Percentiles rank a stretch among this genome's conserved stretches.
phyloP scores from a whole-genome alignment of 2,888 invertebrate species.

The Arge pagana region DNA sequence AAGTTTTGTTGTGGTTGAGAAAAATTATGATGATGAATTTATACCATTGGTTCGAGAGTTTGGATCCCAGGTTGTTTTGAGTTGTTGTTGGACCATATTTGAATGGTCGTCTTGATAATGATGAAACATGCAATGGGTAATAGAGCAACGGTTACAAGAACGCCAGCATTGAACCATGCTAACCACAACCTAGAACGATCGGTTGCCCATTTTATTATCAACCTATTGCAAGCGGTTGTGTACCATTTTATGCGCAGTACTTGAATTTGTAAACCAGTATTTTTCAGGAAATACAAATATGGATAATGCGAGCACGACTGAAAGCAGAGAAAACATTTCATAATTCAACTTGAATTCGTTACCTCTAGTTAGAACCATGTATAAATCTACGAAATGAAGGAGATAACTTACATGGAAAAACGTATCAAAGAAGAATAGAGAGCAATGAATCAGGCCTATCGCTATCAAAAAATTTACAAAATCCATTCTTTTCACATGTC shows the following conservation, averaged over 20 bases:
- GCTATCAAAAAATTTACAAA: conserved; percentile 66
- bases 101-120: conserved; percentile 53
- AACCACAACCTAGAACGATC: conserved; percentile 66
- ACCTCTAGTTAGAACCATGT: conserved; percentile 12
- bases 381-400: conserved; percentile 14
- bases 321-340: conserved; percentile 47
- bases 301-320: conserved; percentile 86
- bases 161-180: conserved; percentile 76
- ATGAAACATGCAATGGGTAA: conserved; percentile 67
- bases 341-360: neutral
- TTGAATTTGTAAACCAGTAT: conserved; percentile 75
- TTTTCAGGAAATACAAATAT: conserved; percentile 76
- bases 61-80: conserved; percentile 29
- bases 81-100: conserved; percentile 38
- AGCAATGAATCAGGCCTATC: conserved; percentile 68
- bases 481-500: conserved; percentile 63
- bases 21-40: too few relatives aligned
- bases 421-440: conserved; percentile 79
- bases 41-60: conserved; percentile 56
- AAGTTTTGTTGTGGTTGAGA: conserved; percentile 2
- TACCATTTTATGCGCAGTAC: conserved; percentile 77
- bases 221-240: conserved; percentile 78
- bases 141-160: conserved; percentile 63
- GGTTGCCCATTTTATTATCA: conserved; percentile 75
- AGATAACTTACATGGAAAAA: conserved; percentile 73